Evolutionary conservation across 2,113 vertebrate species (phyloP), one percentile per base, ranked within the genome.

Genomic region (Bothrops jararaca): DNA sequence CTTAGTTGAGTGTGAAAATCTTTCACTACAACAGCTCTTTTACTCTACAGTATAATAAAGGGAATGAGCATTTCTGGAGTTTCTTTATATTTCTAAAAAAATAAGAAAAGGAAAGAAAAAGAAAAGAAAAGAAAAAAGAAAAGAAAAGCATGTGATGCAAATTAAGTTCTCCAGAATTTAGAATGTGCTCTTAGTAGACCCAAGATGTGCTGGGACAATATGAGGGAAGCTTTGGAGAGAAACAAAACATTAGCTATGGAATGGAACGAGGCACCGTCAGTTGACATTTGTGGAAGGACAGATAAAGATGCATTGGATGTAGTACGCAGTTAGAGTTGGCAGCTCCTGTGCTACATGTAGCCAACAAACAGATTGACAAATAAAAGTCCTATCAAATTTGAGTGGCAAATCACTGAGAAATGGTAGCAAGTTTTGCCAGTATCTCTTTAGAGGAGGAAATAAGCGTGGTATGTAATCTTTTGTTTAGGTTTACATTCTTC

Each of bases 1-100:
- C 90, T 92, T 34, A 7, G 64, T 95, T 90, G 52, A 92, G 90
- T 57, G 86, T 85, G n/a, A 89, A 56, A 89, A 45, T 88, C 48
- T 94, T 95, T 95, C 88, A 94, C 26, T 50, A n/a, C 93, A 93
- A 90, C 26, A 89, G 54, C 23, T 89, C 87, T 94, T 34, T 50
- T 91, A 95, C 10, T 18, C 1, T 34, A 92, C 74, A 42, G 74
- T 80, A 42, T 0, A 29, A 86, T 64, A 86, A 92, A 42, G 23
- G 34, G 10, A 94, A 12, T 6, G 34, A 48, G 29, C 29, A 92
- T 93, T 58, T 88, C 93, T 48, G 90, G 2, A 87, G 92, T 95
- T 88, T 92, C 90, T 53, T 26, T 6, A 4, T 92, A 93, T 95
- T 92, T 94, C 58, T 42, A 85, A 60, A 86, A 48, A 48, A 48